Percentiles rank a stretch among this genome's conserved stretches.
These are phyloP conservation scores for Porites lobata DNA, from an alignment of 92 coral and sea anemone genomes.

Conservation along the genomic window DNA sequence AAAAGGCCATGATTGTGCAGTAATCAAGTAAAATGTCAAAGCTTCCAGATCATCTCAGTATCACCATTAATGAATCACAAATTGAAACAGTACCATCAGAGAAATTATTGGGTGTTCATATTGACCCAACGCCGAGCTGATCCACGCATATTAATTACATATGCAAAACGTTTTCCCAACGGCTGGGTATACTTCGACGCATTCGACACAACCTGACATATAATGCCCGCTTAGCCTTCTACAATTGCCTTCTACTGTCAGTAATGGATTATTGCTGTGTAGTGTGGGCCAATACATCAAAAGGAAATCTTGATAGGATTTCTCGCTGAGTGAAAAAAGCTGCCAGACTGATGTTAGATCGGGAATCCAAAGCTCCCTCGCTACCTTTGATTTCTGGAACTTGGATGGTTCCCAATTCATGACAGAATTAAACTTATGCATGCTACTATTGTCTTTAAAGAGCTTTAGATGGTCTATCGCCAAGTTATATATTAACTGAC, in stretches of 20 bases:
- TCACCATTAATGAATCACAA: neutral
- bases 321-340: neutral
- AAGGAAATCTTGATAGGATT: slow-evolving; percentile 3
- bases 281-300: neutral
- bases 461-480: neutral
- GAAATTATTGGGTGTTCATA: neutral
- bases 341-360: slow-evolving; percentile 11
- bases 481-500: neutral
- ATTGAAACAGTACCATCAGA: neutral
- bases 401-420: slow-evolving; percentile 15
- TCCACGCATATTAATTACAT: neutral
- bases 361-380: slow-evolving; percentile 16
- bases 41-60: neutral
- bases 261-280: neutral
- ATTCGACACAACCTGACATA: too few relatives aligned
- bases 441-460: neutral
- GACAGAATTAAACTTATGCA: slow-evolving; percentile 3
- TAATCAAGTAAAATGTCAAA: neutral
- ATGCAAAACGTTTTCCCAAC: neutral
- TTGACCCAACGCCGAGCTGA: neutral
- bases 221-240: neutral
- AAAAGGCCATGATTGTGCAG: neutral
- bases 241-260: neutral
- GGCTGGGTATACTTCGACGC: too few relatives aligned
- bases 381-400: slow-evolving; percentile 9